Base-by-base conservation (phyloP, 2,113 vertebrate genomes). In the Mixornis gularis region DNA sequence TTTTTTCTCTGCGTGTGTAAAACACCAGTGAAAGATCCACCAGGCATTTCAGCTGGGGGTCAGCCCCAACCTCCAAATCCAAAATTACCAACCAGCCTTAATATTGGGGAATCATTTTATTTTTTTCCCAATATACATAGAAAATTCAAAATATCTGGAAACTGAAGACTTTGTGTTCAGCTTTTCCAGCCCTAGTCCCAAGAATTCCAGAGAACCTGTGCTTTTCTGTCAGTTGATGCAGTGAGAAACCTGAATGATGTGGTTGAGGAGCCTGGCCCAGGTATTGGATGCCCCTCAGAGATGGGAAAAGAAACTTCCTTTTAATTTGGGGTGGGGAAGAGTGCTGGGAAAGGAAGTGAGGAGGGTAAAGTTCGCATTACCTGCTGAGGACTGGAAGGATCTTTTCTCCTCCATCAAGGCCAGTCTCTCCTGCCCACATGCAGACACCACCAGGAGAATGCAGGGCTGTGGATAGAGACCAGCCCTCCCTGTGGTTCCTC, bases 161-260 rank as follows among this genome's bases (percentile, higher is more conserved):
- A 18, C 26, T 7, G 5, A 85, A 40, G 60, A 8, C 51, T 65
- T 55, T 53, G 6, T 46, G 17, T 62, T 38, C 84, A 48, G 49
- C 4, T 1, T 71, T 78, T 56, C 40, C 32, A 83, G 55, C 7
- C 46, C 0, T 14, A 48, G 12, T n/a, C 69, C 56, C 74, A 41
- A 29, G 49, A 48, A 58, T 24, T 46, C 68, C 4, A 1, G 46
- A 48, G 43, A 73, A 58, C 30, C 60, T 46, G 40, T 12, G 14
- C 30, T 85, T 27, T 78, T 38, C 62, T 7, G 2, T 7, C 1
- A 3, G 49, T 43, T 71, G 53, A 12, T 48, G 55, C 0, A 13
- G n/a, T 0, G 0, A 44, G 46, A 36, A 12, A 20, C 19, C 51
- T 3, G 8, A 25, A 36, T 5, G 21, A 36, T 4, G 9, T 0